A percentile compares a stretch with the other conserved stretches of the same genome.
phyloP scores from a whole-genome alignment of 2,888 invertebrate species.

The Himalopsyche anomala region DNA sequence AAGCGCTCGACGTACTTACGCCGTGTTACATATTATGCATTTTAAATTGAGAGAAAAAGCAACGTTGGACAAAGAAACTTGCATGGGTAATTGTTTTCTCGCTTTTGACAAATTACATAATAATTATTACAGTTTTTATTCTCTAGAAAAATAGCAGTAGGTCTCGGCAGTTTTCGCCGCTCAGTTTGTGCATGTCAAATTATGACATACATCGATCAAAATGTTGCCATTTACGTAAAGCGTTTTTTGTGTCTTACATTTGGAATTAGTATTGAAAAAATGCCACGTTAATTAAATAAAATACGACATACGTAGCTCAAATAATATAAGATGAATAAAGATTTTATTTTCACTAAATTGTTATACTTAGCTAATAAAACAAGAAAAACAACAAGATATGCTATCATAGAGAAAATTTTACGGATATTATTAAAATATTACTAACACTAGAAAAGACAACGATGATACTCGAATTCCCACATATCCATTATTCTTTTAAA shows the following conservation, averaged over 20 bases:
- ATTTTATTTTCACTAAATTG: too few species aligned
- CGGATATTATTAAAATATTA: too few species aligned
- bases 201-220: neutral
- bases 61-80: neutral
- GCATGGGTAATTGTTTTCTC: neutral
- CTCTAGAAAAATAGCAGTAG: neutral
- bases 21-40: neutral
- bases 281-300: neutral
- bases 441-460: too few species aligned
- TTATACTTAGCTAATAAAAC: too few species aligned
- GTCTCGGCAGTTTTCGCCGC: neutral
- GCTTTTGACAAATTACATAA: neutral
- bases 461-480: too few species aligned
- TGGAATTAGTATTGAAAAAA: neutral
- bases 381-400: too few species aligned
- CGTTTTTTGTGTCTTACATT: neutral
- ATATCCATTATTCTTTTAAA: too few species aligned
- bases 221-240: neutral
- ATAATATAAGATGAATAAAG: too few species aligned
- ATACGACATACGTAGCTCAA: too few species aligned
- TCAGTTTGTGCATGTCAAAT: neutral
- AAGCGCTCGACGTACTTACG: neutral
- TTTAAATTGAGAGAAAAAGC: neutral
- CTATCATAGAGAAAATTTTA: too few species aligned
- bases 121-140: slow-evolving; percentile 1